These are phyloP conservation scores for Drosophila albomicans DNA, from an alignment of 1,140 invertebrate species.

Conservation along the genomic window DNA sequence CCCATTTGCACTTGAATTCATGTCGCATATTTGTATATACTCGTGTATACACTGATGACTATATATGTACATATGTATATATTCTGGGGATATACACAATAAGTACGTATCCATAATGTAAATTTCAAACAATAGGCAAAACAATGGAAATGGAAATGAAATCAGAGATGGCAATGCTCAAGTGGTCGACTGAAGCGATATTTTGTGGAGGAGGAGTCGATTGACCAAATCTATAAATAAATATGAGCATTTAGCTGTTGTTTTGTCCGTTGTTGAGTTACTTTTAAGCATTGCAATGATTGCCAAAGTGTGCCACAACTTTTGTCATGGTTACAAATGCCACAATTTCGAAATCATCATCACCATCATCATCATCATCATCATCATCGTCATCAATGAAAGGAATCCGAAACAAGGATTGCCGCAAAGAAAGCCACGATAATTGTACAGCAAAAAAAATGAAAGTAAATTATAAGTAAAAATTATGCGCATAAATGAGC, in stretches of 20 bases:
- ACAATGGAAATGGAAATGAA: constrained; percentile 25
- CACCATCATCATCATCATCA: constrained; percentile 35
- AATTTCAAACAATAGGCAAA: constrained; percentile 22
- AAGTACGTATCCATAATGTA: constrained; percentile 21
- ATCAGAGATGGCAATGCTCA: neutral
- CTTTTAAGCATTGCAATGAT: constrained; percentile 13
- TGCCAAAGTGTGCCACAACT: constrained; percentile 58
- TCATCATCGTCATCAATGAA: constrained; percentile 38
- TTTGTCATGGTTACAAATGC: constrained; percentile 59
- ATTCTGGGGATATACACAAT: neutral
- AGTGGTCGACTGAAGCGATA: neutral
- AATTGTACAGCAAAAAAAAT: constrained; percentile 23
- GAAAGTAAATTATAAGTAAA: constrained; percentile 64
- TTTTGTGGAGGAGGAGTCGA: neutral
- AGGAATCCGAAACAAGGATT: constrained; percentile 5
- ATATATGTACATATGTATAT: too few relatives aligned
- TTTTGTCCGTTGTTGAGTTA: constrained; percentile 12
- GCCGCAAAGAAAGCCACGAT: neutral
- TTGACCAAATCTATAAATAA: constrained; percentile 53
- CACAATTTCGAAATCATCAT: constrained; percentile 39
- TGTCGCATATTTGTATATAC: constrained; percentile 2
- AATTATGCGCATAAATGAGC: constrained; percentile 77
- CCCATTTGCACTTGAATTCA: constrained; percentile 8
- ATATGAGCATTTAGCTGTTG: constrained; percentile 36
- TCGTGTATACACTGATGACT: neutral